A percentile compares a stretch with the other conserved stretches of the same genome.
These are phyloP conservation scores for Phacellophora camtschatica DNA, from an alignment of 30 jellyfish, hydroid and myxozoan genomes.

Conservation along the genomic window DNA sequence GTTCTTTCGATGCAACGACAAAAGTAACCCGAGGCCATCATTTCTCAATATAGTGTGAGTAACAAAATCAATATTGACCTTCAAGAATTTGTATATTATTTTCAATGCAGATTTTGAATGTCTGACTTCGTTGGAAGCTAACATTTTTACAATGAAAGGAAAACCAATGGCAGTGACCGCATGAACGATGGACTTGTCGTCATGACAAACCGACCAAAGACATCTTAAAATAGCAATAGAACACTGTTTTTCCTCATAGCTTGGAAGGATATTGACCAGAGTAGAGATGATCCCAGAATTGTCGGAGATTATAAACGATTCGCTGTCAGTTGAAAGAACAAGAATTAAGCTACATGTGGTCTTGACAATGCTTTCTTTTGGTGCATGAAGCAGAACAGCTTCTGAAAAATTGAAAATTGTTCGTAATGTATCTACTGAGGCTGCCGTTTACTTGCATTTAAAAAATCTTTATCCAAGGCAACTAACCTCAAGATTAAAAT, in stretches of 20 bases:
- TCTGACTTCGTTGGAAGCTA: constrained; percentile 4
- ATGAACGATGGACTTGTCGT: neutral
- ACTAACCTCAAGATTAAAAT: too few species aligned
- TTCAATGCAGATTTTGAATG: constrained; percentile 9
- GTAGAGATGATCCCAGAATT: neutral
- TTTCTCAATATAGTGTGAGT: neutral
- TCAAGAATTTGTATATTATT: constrained; percentile 9
- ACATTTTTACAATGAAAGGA: constrained; percentile 12
- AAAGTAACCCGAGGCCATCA: constrained; percentile 13
- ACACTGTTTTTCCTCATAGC: neutral
- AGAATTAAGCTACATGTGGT: neutral
- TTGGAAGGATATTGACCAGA: constrained; percentile 19
- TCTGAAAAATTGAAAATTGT: neutral
- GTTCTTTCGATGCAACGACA: constrained; percentile 9
- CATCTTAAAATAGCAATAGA: constrained; percentile 19
- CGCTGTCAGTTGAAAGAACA: neutral
- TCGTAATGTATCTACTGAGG: neutral
- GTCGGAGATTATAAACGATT: neutral
- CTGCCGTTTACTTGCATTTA: too few species aligned
- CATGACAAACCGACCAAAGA: constrained; percentile 22
- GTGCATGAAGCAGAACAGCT: neutral
- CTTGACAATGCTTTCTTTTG: neutral
- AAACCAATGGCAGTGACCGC: constrained; percentile 8
- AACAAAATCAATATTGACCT: neutral
- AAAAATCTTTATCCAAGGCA: too few species aligned